Conservation (phyloP, 2,797 vertebrate species). For the Hapalemur alaotrensis region DNA sequence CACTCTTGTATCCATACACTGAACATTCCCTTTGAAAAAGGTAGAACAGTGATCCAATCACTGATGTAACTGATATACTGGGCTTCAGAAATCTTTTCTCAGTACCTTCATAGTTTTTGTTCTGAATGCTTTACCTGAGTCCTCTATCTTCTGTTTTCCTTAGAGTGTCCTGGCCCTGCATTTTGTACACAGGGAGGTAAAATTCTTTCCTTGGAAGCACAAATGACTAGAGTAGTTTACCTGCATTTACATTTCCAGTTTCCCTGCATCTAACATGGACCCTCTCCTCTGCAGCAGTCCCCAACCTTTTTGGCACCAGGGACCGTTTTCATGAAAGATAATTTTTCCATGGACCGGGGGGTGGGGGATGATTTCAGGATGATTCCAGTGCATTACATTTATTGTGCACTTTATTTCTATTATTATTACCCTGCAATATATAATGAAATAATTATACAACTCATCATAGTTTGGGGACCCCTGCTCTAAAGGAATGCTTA, state of each 20-base stretch:
- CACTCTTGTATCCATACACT: not conserved
- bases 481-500: not conserved
- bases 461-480: too few species aligned
- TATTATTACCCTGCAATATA: too few species aligned
- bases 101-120: not conserved
- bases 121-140: not conserved
- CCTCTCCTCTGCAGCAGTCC: not conserved
- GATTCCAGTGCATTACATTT: too few species aligned
- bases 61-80: not conserved
- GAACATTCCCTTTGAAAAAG: not conserved
- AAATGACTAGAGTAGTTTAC: not conserved
- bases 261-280: not conserved
- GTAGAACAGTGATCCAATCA: not conserved
- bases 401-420: too few species aligned
- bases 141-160: not conserved
- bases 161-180: not conserved
- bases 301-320: too few species aligned
- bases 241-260: not conserved
- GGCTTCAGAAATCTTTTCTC: not conserved
- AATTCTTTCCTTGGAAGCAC: not conserved
- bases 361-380: too few species aligned
- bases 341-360: too few species aligned
- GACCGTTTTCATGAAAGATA: too few species aligned
- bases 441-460: too few species aligned
- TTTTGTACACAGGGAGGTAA: not conserved